phyloP scores from a whole-genome alignment of 2,113 vertebrate genomes.

The Toxostoma redivivum region DNA sequence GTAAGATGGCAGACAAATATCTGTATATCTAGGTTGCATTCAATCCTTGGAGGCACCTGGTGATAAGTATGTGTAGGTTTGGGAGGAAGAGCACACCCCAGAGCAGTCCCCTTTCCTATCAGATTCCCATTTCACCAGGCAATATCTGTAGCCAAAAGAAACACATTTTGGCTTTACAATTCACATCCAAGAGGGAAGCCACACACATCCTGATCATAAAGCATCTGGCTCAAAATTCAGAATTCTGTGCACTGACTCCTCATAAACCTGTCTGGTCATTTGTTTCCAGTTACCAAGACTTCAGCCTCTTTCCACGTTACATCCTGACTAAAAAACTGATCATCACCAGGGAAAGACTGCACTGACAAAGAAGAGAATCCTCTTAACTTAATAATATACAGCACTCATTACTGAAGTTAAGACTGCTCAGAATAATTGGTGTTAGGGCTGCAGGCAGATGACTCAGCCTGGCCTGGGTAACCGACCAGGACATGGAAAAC shows the following conservation, averaged over 20 bases:
- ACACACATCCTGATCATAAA: not conserved
- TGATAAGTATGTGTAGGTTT: not conserved
- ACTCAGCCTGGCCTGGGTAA: not conserved
- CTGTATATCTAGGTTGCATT: not conserved
- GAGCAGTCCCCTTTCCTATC: not conserved
- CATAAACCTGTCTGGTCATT: not conserved
- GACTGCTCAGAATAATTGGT: not conserved
- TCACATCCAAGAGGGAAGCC: not conserved
- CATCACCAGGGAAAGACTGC: not conserved
- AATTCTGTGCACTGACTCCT: not conserved
- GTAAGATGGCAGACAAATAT: not conserved
- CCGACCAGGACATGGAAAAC: not conserved
- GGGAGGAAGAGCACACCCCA: not conserved
- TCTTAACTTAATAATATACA: not conserved
- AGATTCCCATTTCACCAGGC: not conserved
- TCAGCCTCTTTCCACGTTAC: not conserved
- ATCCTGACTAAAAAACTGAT: not conserved
- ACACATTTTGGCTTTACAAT: not conserved
- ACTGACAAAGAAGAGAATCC: not conserved
- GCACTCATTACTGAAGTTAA: not conserved
- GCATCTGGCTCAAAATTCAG: not conserved
- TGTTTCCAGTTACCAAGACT: not conserved
- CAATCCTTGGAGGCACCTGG: not conserved
- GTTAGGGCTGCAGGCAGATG: not conserved
- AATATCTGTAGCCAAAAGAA: not conserved